Conservation (phyloP, 1,140 invertebrate genomes). For the Cephus cinctus region DNA sequence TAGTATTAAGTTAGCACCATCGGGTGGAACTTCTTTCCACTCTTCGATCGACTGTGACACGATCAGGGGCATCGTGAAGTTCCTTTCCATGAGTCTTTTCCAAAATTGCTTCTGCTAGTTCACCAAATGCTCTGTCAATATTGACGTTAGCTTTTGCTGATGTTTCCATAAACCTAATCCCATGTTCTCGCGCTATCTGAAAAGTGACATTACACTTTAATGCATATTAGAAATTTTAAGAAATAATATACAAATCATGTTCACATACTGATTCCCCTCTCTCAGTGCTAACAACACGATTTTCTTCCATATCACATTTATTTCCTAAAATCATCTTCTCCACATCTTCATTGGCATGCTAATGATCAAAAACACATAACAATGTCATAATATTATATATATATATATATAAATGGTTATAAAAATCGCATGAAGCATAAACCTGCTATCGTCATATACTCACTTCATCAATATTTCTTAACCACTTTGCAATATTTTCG, state of each 20-base stretch:
- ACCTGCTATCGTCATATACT: slow-evolving; percentile 21
- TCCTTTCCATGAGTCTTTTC: slow-evolving; percentile 77
- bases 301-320: slow-evolving; percentile 99
- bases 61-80: slow-evolving; percentile 65
- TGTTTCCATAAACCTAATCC: slow-evolving; percentile 98
- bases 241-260: too few species aligned
- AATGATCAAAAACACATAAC: slow-evolving; percentile 30
- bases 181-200: slow-evolving; percentile 95
- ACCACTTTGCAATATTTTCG: slow-evolving; percentile 98
- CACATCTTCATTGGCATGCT: slow-evolving; percentile 99
- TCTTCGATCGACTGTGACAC: slow-evolving; percentile 65
- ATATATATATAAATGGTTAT: slow-evolving; percentile 3
- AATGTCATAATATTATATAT: slow-evolving; percentile 8
- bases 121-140: slow-evolving; percentile 96
- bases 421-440: slow-evolving; percentile 4
- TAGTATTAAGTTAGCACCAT: slow-evolving; percentile 52
- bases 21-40: slow-evolving; percentile 51
- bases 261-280: slow-evolving; percentile 79
- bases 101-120: slow-evolving; percentile 94
- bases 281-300: slow-evolving; percentile 88
- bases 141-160: slow-evolving; percentile 98
- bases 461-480: slow-evolving; percentile 95
- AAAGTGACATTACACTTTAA: slow-evolving; percentile 44
- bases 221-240: slow-evolving; percentile 11
- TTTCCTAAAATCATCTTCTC: slow-evolving; percentile 99